These are phyloP conservation scores for Hippopotamyrus pictus DNA, from an alignment of 2,797 vertebrate species.

Conservation along the genomic window DNA sequence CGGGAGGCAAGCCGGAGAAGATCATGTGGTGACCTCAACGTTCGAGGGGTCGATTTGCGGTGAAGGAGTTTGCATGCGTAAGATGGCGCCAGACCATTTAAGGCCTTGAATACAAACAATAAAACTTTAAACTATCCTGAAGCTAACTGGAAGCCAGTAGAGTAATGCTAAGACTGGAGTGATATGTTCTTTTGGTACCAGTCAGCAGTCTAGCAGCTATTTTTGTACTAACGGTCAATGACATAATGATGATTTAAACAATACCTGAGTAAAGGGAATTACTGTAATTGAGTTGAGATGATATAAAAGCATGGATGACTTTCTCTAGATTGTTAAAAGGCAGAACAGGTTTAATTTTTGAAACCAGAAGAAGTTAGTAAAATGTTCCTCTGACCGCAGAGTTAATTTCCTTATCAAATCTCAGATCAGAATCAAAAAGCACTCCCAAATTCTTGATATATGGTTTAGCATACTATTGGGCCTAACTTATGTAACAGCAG, in stretches of 20 bases:
- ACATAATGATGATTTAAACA: background rate
- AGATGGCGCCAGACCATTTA: background rate
- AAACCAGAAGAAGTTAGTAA: background rate
- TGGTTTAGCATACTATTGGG: too few species aligned
- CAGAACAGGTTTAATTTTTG: background rate
- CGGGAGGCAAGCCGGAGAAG: background rate
- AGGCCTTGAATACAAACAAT: background rate
- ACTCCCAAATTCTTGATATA: too few species aligned
- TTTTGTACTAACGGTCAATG: background rate
- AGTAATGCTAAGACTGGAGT: background rate
- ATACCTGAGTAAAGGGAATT: background rate
- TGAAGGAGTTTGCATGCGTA: background rate
- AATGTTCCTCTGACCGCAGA: too few species aligned
- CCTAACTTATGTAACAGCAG: too few species aligned
- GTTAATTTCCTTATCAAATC: too few species aligned
- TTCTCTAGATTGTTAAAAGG: background rate
- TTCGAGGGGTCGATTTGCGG: background rate
- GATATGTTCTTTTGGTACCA: background rate
- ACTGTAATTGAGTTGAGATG: background rate
- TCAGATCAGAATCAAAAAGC: too few species aligned
- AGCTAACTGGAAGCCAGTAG: background rate
- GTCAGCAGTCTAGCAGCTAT: background rate
- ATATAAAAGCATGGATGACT: background rate
- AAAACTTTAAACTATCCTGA: background rate
- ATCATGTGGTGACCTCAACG: background rate